Base-by-base conservation (phyloP, 2,113 vertebrate genomes). In the Takifugu flavidus region DNA sequence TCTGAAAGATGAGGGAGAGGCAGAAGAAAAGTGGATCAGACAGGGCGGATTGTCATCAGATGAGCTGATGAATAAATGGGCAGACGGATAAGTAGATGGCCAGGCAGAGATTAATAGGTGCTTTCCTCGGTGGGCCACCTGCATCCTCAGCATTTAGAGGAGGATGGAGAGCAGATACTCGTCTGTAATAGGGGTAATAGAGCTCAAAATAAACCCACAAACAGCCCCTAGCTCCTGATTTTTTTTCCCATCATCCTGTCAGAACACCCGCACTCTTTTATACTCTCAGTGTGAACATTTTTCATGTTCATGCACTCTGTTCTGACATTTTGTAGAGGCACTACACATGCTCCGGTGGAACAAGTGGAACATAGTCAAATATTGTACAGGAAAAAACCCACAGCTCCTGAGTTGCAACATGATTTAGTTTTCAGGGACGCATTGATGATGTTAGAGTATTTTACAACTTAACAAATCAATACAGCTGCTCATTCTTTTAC, bases 21-120 rank as follows among this genome's bases (percentile, higher is more conserved):
- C 53, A 67, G 72, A 77, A 68, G 74, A 80, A 81, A 60, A 72
- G 80, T 70, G 72, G 57, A 74, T 68, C 53, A 8, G 64, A 75
- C 72, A 34, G 62, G 65, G 68, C 65, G 67, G 71, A 85, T 86
- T 85, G 80, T 73, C 80, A 68, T 80, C 63, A 70, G 75, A 87
- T 76, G 78, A 80, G 74, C 75, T 88, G 85, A 85, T 86, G 77
- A 86, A 84, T 86, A 86, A 85, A 84, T 87, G 87, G 84, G 62
- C 76, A 75, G 71, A 59, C 49, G 44, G 77, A 87, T 66, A 72
- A 74, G 75, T 83, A 64, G 79, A 74, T 74, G 68, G 67, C 54
- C 66, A 69, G 60, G 57, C 67, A 75, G 63, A 77, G 80, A 87
- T 85, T 89, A 79, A 86, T 84, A 65, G 75, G 70, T 78, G 72